Base-by-base conservation (phyloP, 2,888 invertebrate genomes). In the Brachylomia viminalis region DNA sequence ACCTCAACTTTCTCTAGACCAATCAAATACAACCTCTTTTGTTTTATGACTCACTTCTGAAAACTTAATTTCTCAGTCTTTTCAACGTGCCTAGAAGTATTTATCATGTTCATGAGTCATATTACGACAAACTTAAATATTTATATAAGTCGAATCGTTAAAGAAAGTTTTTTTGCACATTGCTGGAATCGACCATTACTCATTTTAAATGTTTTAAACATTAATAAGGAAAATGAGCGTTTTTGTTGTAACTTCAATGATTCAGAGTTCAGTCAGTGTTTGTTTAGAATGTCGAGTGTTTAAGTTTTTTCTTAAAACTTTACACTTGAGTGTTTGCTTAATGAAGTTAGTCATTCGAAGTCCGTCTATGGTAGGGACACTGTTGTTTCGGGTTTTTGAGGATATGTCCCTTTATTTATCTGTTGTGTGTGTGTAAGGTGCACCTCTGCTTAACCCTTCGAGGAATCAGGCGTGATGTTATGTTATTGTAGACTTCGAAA, bases 291-390 rank as follows among this genome's bases (percentile, higher is more conserved):
- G 61, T 52, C 6, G 7, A 64, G 49, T 27, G 38, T 38, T 68
- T 27, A 23, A 66, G 75, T 66, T 75, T 75, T 76, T 72, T 72
- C 65, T 70, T 74, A 42, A 69, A 62, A 68, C 23, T 72, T 76
- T 58, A 72, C 62, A 69, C 38, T 59, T 65, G 27, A 75, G 23
- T 77, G 64, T 77, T 80, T 76, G 15, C 8, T 58, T 68, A 75
- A 68, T 64, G 27, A n/a, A 62, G 61, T 85, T 85, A 75, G 86
- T 81, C 81, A 85, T 81, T 75, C 83, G 15, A 15, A 38, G 52
- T 72, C 30, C 58, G 79, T 77, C n/a, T 77, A 6, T 13, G 0
- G 56, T 85, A 81, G 78, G n/a, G 59, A 11, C 13, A 54, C 75
- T 45, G 27, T 70, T 8, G 4, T 13, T 47, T 65, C 0, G 20